Evolutionary conservation across 2,113 vertebrate species (phyloP).

Genomic region (Hippocampus zosterae): DNA sequence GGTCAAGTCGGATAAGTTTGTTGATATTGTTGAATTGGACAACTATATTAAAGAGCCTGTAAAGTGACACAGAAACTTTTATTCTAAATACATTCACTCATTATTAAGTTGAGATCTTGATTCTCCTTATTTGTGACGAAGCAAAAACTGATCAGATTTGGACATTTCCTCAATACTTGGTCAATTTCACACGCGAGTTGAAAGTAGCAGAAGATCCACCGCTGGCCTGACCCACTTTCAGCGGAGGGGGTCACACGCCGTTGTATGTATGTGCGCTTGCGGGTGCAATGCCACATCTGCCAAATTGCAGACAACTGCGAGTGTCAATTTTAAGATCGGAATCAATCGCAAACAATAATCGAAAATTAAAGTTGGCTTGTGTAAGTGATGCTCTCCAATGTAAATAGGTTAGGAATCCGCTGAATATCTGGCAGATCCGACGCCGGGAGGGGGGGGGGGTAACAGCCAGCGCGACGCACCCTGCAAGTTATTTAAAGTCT

Average conservation of each 20-base stretch:
- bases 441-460: too few species aligned
- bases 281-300: constrained; percentile 1
- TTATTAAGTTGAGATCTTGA: neutral
- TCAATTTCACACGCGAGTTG: constrained; percentile 18
- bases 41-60: neutral
- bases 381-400: neutral
- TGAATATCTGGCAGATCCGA: constrained; percentile 33
- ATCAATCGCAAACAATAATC: neutral
- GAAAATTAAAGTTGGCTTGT: neutral
- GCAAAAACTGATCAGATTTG: neutral
- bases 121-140: neutral
- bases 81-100: too few species aligned
- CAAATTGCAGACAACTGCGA: constrained; percentile 5
- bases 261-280: neutral
- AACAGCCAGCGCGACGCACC: constrained; percentile 16
- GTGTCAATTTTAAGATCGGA: constrained; percentile 29
- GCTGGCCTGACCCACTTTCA: constrained; percentile 35
- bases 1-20: neutral
- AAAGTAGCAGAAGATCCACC: constrained; percentile 9
- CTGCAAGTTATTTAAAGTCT: constrained; percentile 60
- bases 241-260: constrained; percentile 7
- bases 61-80: too few species aligned
- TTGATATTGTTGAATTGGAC: neutral
- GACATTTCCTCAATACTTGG: neutral
- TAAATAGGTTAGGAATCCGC: constrained; percentile 50